phyloP scores from a whole-genome alignment of 2,113 vertebrate species.

The Tachysurus fulvidraco region DNA sequence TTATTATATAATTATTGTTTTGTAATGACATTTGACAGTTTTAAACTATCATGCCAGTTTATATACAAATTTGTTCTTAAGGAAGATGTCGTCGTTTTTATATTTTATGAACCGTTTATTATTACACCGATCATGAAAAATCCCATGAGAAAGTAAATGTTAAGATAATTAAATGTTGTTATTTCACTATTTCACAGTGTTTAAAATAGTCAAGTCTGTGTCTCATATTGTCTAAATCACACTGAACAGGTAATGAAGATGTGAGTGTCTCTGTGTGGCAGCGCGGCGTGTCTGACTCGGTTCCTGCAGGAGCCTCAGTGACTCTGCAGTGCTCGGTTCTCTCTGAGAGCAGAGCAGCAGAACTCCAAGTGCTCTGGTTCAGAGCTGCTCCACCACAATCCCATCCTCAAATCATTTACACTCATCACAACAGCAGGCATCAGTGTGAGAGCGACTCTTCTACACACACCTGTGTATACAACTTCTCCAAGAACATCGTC shows the following conservation, averaged over 20 bases:
- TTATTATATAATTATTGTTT: not conserved
- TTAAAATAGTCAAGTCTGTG: not conserved
- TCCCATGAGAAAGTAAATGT: not conserved
- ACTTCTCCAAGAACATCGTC: slow-evolving; percentile 46
- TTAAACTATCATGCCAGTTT: not conserved
- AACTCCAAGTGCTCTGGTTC: slow-evolving; percentile 48
- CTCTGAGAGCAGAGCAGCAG: slow-evolving; percentile 13
- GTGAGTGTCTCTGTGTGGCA: not conserved
- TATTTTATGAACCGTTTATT: not conserved
- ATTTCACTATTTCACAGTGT: not conserved
- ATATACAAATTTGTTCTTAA: not conserved
- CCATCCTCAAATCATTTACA: slow-evolving; percentile 51
- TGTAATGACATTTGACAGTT: too few relatives aligned
- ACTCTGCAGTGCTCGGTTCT: slow-evolving; percentile 59
- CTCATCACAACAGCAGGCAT: not conserved
- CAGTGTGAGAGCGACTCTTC: not conserved
- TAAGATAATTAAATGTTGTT: not conserved
- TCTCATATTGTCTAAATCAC: not conserved
- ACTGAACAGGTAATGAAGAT: not conserved
- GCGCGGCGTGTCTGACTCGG: not conserved
- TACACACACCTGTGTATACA: slow-evolving; percentile 51
- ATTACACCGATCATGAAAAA: not conserved
- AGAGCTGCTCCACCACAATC: slow-evolving; percentile 22
- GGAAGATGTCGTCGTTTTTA: not conserved
- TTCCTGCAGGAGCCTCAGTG: not conserved